Evolutionary conservation across 1,140 invertebrate genomes (phyloP).

Genomic region (Drosophila novamexicana): DNA sequence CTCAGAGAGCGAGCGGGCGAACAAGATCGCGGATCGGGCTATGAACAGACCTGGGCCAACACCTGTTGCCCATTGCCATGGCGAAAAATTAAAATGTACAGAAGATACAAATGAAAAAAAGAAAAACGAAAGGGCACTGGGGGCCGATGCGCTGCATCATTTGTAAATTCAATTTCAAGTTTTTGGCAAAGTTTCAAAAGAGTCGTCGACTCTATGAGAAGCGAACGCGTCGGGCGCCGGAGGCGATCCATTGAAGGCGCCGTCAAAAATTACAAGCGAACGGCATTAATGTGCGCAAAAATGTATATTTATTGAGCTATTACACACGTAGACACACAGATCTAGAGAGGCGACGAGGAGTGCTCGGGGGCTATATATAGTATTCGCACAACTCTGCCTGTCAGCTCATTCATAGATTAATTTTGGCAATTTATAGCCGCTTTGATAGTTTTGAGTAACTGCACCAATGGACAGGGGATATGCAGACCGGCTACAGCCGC

Average conservation of each 20-base stretch:
- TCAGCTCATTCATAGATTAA: constrained; percentile 80
- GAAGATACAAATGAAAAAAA: constrained; percentile 6
- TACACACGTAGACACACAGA: constrained; percentile 33
- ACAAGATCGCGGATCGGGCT: background rate
- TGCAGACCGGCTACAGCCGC: constrained; percentile 24
- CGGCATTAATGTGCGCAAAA: constrained; percentile 73
- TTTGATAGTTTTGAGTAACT: constrained; percentile 77
- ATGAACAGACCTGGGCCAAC: constrained; percentile 34
- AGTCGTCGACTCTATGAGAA: constrained; percentile 32
- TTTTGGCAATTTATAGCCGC: constrained; percentile 74
- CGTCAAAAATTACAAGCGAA: constrained; percentile 60
- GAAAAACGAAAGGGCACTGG: constrained; percentile 57
- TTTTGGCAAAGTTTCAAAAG: constrained; percentile 76
- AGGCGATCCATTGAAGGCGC: constrained; percentile 52
- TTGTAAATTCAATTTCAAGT: constrained; percentile 77
- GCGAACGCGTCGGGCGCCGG: constrained; percentile 5
- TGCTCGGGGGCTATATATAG: background rate
- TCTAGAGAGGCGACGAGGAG: background rate
- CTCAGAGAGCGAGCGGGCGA: background rate
- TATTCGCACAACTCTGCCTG: constrained; percentile 37
- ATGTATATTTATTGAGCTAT: constrained; percentile 79
- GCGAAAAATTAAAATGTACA: constrained; percentile 2
- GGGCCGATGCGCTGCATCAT: constrained; percentile 72
- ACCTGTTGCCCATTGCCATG: constrained; percentile 63
- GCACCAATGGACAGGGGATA: constrained; percentile 52